Conservation (phyloP, 1,140 invertebrate species). For the Magallana ariakensis region DNA sequence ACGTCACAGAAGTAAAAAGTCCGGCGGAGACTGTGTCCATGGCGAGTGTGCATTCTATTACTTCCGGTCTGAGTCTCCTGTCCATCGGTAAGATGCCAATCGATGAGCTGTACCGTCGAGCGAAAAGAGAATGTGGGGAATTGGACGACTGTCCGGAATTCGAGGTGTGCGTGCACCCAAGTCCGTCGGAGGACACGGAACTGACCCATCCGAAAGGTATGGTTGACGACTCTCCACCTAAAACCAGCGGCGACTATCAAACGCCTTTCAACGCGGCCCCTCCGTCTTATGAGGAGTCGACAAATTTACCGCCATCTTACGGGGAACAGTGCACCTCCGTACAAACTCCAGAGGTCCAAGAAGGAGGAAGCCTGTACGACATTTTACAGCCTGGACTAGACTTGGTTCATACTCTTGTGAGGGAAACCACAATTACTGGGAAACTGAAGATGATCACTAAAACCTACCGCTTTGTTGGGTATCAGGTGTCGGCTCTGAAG, state of each 20-base stretch:
- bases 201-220: background rate
- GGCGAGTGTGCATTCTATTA: background rate
- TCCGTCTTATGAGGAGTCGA: background rate
- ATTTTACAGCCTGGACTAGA: conserved; percentile 29
- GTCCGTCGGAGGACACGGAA: background rate
- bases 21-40: background rate
- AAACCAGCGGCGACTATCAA: background rate
- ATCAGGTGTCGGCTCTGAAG: conserved; percentile 47
- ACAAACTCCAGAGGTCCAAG: background rate
- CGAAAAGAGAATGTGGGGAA: conserved; percentile 33
- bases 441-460: conserved; percentile 57
- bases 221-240: background rate
- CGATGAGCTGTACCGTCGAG: conserved; percentile 48
- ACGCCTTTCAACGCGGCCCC: background rate
- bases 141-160: conserved; percentile 10
- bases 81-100: conserved; percentile 46
- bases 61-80: conserved; percentile 13
- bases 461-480: conserved; percentile 34
- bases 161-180: background rate
- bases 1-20: background rate
- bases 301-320: background rate
- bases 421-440: conserved; percentile 3
- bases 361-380: background rate
- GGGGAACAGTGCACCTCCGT: background rate
- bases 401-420: background rate